A percentile compares a stretch with the other conserved stretches of the same genome.
These are phyloP conservation scores for Hypomesus transpacificus DNA, from an alignment of 2,113 vertebrate genomes.

Conservation along the genomic window DNA sequence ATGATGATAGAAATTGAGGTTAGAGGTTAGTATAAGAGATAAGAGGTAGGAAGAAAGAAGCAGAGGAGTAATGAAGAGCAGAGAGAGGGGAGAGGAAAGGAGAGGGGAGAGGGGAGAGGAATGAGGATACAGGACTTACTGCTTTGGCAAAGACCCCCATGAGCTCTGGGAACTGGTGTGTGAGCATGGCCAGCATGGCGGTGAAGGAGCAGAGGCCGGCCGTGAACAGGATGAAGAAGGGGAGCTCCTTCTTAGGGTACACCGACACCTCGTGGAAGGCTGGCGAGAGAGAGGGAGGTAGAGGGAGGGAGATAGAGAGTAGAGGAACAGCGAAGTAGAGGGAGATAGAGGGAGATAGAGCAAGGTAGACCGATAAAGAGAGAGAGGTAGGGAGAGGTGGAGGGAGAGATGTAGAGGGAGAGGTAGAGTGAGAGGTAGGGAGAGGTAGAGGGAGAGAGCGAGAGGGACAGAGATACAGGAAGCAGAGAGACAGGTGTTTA, in stretches of 20 bases:
- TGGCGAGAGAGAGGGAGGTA: slow-evolving; percentile 44
- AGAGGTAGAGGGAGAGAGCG: not conserved
- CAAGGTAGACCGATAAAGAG: not conserved
- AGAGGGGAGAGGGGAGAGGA: too few species aligned
- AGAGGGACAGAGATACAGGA: not conserved
- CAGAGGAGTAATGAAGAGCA: too few species aligned
- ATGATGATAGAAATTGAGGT: too few species aligned
- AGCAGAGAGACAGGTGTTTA: not conserved
- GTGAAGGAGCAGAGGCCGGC: slow-evolving; percentile 97
- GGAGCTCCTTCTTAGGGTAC: slow-evolving; percentile 98
- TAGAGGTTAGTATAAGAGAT: too few species aligned
- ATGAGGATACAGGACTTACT: slow-evolving; percentile 64
- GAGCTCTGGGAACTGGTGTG: slow-evolving; percentile 97
- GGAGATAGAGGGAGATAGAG: not conserved
- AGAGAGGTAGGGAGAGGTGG: not conserved
- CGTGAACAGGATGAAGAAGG: slow-evolving; percentile 99
- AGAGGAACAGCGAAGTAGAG: not conserved
- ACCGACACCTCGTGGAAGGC: slow-evolving; percentile 98
- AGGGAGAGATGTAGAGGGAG: too few species aligned
- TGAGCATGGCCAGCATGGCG: slow-evolving; percentile 96
- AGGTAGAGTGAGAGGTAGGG: not conserved
- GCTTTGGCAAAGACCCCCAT: slow-evolving; percentile 93
- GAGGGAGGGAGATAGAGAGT: not conserved
- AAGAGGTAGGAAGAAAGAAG: too few species aligned
- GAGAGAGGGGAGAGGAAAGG: too few species aligned